These are phyloP conservation scores for Pachyuromys duprasi DNA, from an alignment of 2,797 vertebrate genomes.

Conservation along the genomic window DNA sequence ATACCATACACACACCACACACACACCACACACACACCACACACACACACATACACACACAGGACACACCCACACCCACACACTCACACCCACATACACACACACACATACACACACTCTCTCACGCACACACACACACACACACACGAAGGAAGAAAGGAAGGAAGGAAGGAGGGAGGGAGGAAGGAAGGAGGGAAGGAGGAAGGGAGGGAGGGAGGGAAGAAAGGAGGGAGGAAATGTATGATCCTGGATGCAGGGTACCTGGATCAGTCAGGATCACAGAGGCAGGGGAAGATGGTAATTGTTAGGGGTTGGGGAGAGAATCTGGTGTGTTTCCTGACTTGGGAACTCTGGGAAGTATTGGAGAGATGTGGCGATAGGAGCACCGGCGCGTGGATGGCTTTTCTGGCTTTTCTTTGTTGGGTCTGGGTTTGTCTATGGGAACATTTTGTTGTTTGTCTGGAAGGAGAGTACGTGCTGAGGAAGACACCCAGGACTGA, in stretches of 20 bases:
- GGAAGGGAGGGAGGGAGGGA: background rate
- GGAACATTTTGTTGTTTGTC: background rate
- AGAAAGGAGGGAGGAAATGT: background rate
- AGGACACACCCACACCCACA: no score
- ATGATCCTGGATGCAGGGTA: background rate
- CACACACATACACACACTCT: no score
- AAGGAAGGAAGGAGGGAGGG: no score
- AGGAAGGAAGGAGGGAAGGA: background rate
- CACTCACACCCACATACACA: no score
- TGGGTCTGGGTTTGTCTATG: background rate
- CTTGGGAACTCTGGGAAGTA: background rate
- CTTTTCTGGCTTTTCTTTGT: background rate
- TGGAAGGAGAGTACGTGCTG: background rate
- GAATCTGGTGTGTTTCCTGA: background rate
- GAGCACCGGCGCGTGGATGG: no score
- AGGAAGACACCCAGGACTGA: background rate
- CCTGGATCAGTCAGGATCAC: background rate
- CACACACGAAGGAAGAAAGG: background rate
- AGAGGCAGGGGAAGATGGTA: background rate
- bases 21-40: no score
- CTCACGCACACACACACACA: background rate
- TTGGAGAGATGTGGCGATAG: background rate
- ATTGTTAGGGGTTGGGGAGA: no score
- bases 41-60: no score
- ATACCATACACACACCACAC: no score